Base-by-base conservation (phyloP, 2,888 invertebrate species). In the Abrostola tripartita region DNA sequence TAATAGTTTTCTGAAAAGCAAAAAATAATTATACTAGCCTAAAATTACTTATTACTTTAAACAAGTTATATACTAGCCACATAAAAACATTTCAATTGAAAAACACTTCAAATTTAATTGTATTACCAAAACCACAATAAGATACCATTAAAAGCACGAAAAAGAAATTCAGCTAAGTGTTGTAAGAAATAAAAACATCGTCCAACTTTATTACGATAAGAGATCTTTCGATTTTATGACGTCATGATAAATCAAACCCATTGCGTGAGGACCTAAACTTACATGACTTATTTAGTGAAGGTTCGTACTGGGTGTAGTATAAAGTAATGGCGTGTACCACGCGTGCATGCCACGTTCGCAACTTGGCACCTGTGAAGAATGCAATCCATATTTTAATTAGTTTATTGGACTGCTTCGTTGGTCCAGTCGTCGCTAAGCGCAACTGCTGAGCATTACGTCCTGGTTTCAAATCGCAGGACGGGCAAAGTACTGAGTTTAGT, bases 221-320 rank as follows among this genome's bases (percentile, higher is more conserved):
- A 37, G 7, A 65, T 65, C 68, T 66, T 61, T 51, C 37, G 47
- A 67, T 59, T 76, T 70, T 71, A 74, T 53, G 68, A 44, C 37
- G 24, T 64, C 53, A 65, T 64, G 61, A 68, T 53, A 61, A 69
- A 63, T 63, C 42, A 54, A 56, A 66, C 60, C 57, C 58, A 24
- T 76, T 63, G 76, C 78, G 76, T 78, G 78, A 54, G 61, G 56
- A 47, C 38, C 58, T 44, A 47, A 68, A 44, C 52, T 55, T 61
- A 52, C 64, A 73, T 77, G 65, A 60, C 78, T 76, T 75, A 76
- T 68, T 76, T 74, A 65, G 68, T 60, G 52, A 63, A 60, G 47
- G 47, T 50, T 62, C 60, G 56, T 47, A 56, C 4, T 14, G 9
- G 14, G 1, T 52, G 51, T 61, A 55, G 56, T 44, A 0, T 35